Base-by-base conservation (phyloP, 2,888 invertebrate species). In the Clanis bilineata region DNA sequence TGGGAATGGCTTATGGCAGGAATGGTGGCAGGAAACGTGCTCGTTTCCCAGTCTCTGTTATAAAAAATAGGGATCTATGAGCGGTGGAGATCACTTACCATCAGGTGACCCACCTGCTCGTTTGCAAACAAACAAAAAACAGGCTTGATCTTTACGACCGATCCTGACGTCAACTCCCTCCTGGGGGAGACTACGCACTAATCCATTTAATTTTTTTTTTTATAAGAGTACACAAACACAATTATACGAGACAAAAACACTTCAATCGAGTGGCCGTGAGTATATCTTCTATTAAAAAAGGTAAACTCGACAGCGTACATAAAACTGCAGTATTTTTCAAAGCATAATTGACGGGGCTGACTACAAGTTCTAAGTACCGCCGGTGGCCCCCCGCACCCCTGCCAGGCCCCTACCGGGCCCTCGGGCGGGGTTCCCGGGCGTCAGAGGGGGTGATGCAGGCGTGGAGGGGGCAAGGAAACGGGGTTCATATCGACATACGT, bases 401-500 rank as follows among this genome's bases (percentile, higher is more conserved):
- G 70, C 59, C 44, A 10, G 10, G 1, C 12, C 23, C 44, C 44
- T n/a, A 10, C 23, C 18, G 32, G 51, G 7, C 51, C 51, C 32
- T 9, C 1, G 10, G 18, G 32, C 51, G 51, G 51, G 32, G 51
- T 51, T 32, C 51, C 18, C 18, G 18, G 28, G 51, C 3, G 51
- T 32, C 18, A 10, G 4, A 61, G 68, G 61, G 56, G 45, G 56
- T 58, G 28, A 36, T 65, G 59, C 22, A 45, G 54, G 62, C 9
- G 57, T 15, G 45, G 57, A 1, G 62, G 60, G 56, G 41, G 51
- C 57, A 68, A 62, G 68, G 61, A 64, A 70, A 64, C 62, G 64
- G 68, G 72, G 73, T 71, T 71, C 71, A 72, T 78, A 80, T 82
- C 81, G 79, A 79, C 82, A 82, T 81, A 81, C 80, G 80, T 81